A percentile compares a stretch with the other conserved stretches of the same genome.
phyloP scores from a whole-genome alignment of 2,888 invertebrate species.

The Colletes collaris region DNA sequence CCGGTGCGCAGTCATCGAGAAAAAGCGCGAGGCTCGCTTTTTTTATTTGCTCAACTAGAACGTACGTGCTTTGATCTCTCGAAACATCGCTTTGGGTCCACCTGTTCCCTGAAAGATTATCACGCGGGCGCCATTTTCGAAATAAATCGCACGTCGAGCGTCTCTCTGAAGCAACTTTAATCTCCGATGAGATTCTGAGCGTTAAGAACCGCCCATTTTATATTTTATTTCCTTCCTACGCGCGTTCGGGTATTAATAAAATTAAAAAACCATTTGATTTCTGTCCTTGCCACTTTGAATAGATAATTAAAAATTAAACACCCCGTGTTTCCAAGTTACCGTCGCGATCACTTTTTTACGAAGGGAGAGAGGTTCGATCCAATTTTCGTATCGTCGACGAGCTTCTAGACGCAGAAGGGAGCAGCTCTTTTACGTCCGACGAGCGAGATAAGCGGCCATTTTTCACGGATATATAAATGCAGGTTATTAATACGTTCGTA shows the following conservation, averaged over 20 bases:
- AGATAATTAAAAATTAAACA: too few species aligned
- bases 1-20: conserved; percentile 41
- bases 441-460: conserved; percentile 74
- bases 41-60: conserved; percentile 32
- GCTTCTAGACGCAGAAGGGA: conserved; percentile 11
- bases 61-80: conserved; percentile 62
- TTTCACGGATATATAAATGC: conserved; percentile 80
- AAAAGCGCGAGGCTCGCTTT: conserved; percentile 35
- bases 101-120: neutral
- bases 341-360: too few species aligned
- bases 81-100: conserved; percentile 29
- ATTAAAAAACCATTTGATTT: too few species aligned
- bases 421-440: conserved; percentile 39
- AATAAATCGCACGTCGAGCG: neutral
- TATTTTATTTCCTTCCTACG: too few species aligned
- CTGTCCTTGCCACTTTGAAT: too few species aligned
- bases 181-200: neutral
- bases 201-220: neutral
- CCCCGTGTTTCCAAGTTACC: too few species aligned
- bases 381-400: too few species aligned
- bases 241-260: too few species aligned
- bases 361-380: too few species aligned
- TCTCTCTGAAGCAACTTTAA: conserved; percentile 5
- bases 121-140: neutral
- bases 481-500: conserved; percentile 80